Evolutionary conservation across 2,113 vertebrate genomes (phyloP), one percentile per base, ranked within the genome.

Genomic region (Mirza zaza): DNA sequence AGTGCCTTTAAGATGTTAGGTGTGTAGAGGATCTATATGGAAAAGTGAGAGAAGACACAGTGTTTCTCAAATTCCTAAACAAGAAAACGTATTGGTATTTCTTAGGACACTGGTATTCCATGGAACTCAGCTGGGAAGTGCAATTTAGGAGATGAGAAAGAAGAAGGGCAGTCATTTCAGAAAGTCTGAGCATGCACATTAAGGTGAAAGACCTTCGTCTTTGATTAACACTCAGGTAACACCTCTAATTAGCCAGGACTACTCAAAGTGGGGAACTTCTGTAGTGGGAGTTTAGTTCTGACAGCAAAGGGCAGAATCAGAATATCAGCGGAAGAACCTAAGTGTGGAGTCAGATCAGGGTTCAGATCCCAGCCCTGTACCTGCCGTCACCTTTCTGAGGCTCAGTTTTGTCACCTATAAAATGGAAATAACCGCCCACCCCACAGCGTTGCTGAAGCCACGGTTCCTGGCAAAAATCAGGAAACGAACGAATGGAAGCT

Each of bases 391-490:
- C 48, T 65, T 34, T 52, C 81, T 29, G 27, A 68, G 70, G 75
- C 79, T 82, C 70, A 1, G 48, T 45, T 65, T n/a, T 25, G 12
- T 42, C 68, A 55, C 42, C 79, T 83, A 73, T 55, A 45, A 55
- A 87, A 32, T 63, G 50, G 48, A 63, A 32, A 32, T 2, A 4
- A 42, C 5, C 32, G 13, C 27, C 13, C 2, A 27, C 8, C 29
- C 0, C 0, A 36, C 50, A 13, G 45, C 18, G 42, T 55, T 39
- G 36, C 21, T 55, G 45, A 34, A 12, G 0, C 32, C 59, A 39
- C 0, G 36, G 76, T 3, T 75, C 91, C 23, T 0, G 15, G 52
- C n/a, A 4, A 0, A 0, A 10, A 2, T 8, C 1, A 11, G 52
- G 42, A 63, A n/a, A 34, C 0, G 52, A 61, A 32, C 4, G 3